Evolutionary conservation across 2,113 vertebrate genomes (phyloP), one percentile per base, ranked within the genome.

Genomic region (Noctilio leporinus): DNA sequence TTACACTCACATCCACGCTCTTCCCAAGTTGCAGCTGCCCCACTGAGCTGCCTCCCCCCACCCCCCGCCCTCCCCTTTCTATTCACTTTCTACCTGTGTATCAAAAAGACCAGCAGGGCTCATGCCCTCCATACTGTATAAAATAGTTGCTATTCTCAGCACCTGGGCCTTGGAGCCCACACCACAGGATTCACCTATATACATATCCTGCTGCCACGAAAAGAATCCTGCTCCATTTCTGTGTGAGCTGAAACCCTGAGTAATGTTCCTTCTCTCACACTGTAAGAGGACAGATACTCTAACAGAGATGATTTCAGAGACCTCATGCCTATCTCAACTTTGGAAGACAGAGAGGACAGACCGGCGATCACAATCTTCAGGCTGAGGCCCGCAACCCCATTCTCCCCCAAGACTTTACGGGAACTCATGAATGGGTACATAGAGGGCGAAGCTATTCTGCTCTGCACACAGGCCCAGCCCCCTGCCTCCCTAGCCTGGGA

Each of bases 221-320:
- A 75, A 95, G 95, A 92, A 91, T 95, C 97, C 95, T 95, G 95
- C 94, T 90, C 83, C 87, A 30, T 89, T 93, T 88, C 93, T 73
- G 38, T 94, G 94, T 86, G 90, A 95, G 94, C 92, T 73, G 97
- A 97, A 98, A 97, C 97, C 97, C 98, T 97, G 97, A 97, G 97
- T 97, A 97, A 92, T 92, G 49, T 92, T 96, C 93, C 93, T 97
- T 97, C 84, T 92, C 92, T 93, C 14, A 55, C 69, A 84, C 89
- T 75, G 33, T 35, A 90, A 92, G 96, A 96, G 93, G 93, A 86
- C 78, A 96, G 96, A 86, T 43, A 77, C 92, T 92, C 81, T 85
- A 82, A 82, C 43, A 94, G 96, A 94, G 96, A 96, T 90, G 96
- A 94, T 81, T 78, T 80, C 76, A 85, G 80, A 93, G 91, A 84